Base-by-base conservation (phyloP, 2,888 invertebrate genomes). In the Dryococelus australis region DNA sequence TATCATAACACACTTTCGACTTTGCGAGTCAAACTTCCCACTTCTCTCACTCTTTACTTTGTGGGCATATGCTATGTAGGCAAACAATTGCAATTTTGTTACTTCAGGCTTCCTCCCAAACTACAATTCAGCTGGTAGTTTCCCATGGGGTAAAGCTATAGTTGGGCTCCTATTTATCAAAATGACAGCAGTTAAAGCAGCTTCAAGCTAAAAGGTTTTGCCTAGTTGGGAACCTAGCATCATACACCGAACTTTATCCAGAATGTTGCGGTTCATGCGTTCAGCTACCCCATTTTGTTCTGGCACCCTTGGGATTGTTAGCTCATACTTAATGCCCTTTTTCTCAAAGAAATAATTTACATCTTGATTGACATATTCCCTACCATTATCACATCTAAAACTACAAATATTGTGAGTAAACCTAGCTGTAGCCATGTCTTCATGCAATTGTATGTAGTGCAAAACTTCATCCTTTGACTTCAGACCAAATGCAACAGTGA, bases 21-120 rank as follows among this genome's bases (percentile, higher is more conserved):
- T 81, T 13, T 81, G 81, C 5, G 81, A 81, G 81, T 81, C 81
- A 81, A 35, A 27, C 81, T 65, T 65, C 10, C 81, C 81, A n/a
- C n/a, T n/a, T n/a, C n/a, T n/a, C n/a, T n/a, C n/a, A n/a, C n/a
- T n/a, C n/a, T n/a, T n/a, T n/a, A 27, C 20, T 81, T 83, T 83
- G 28, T 83, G 8, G 24, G 83, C 83, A 83, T 28, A 83, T 83
- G 83, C 83, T 83, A 83, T 83, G 83, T 26, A 81, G 10, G 13
- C 81, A 27, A 81, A 81, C 35, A 81, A 9, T 35, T 20, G 27
- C 81, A 81, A 20, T 27, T 81, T 65, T 6, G 6, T 65, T 26
- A 81, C 5, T 13, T 81, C 35, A 81, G 27, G 81, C 81, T 26
- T 81, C 24, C 79, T 79, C 27, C 79, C 79, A 26, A 26, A 79